Conservation (phyloP, 1,140 invertebrate genomes). For the Danaus plexippus region DNA sequence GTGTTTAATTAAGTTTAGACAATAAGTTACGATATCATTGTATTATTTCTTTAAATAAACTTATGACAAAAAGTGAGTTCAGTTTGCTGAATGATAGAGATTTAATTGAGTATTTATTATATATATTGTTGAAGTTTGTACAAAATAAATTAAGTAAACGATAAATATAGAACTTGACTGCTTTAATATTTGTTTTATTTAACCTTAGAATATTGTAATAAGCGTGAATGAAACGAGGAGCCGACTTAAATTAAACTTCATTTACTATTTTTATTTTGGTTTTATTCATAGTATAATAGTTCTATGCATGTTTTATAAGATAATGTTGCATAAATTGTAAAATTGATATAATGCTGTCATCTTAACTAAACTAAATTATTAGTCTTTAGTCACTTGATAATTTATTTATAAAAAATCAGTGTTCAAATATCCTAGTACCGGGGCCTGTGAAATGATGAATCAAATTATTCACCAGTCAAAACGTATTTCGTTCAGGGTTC, state of each 20-base stretch:
- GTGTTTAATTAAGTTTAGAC: conserved; percentile 72
- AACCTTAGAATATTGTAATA: not conserved
- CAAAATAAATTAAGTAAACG: conserved; percentile 75
- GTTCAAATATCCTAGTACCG: not conserved
- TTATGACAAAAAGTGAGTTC: conserved; percentile 72
- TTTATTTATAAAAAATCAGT: conserved; percentile 31
- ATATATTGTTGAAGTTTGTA: conserved; percentile 75
- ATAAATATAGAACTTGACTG: conserved; percentile 75
- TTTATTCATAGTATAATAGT: conserved; percentile 53
- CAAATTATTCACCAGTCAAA: too few species aligned
- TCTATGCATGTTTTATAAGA: conserved; percentile 46
- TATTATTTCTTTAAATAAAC: conserved; percentile 66
- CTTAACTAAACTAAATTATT: conserved; percentile 16
- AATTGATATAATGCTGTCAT: conserved; percentile 5
- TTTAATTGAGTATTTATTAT: conserved; percentile 74
- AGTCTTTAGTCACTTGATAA: conserved; percentile 55
- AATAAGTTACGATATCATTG: conserved; percentile 70
- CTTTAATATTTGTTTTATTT: conserved; percentile 62
- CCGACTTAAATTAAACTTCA: conserved; percentile 37
- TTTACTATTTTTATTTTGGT: conserved; percentile 62
- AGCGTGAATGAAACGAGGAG: too few species aligned
- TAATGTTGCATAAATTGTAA: conserved; percentile 16
- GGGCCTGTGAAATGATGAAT: too few species aligned
- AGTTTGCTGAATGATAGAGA: conserved; percentile 73
- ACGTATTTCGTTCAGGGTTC: too few species aligned